These are phyloP conservation scores for Aythya fuligula DNA, from an alignment of 2,797 vertebrate genomes.

Conservation along the genomic window DNA sequence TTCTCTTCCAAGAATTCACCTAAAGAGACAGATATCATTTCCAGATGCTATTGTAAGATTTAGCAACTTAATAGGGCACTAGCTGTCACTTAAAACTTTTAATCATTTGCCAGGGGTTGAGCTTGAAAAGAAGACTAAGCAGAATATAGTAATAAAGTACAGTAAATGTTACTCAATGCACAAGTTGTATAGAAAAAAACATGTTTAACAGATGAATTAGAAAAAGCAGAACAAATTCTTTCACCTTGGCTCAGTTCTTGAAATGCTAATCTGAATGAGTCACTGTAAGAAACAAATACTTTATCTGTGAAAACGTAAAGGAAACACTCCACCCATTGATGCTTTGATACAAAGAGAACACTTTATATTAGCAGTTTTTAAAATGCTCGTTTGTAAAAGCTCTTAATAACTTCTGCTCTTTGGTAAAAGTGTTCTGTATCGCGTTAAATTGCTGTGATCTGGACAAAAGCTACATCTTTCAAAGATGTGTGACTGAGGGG, in stretches of 20 bases:
- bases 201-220: not conserved
- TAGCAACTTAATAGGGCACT: conserved; percentile 48
- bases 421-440: not conserved
- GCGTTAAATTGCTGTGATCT: not conserved
- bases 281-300: not conserved
- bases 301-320: not conserved
- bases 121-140: not conserved
- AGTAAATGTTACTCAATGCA: not conserved
- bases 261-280: not conserved
- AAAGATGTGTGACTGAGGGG: not conserved
- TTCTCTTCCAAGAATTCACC: conserved; percentile 27
- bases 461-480: not conserved
- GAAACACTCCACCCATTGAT: conserved; percentile 54
- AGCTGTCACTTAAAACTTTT: conserved; percentile 48
- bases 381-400: not conserved
- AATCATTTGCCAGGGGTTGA: not conserved
- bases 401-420: not conserved
- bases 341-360: not conserved
- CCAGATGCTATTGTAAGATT: conserved; percentile 29
- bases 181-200: not conserved
- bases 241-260: not conserved
- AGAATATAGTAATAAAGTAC: not conserved
- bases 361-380: not conserved
- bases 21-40: conserved; percentile 39
- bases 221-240: not conserved